Percentiles rank a stretch among this genome's conserved stretches.
Conservation (phyloP, 2,113 vertebrate genomes). For the Arizona elegans region DNA sequence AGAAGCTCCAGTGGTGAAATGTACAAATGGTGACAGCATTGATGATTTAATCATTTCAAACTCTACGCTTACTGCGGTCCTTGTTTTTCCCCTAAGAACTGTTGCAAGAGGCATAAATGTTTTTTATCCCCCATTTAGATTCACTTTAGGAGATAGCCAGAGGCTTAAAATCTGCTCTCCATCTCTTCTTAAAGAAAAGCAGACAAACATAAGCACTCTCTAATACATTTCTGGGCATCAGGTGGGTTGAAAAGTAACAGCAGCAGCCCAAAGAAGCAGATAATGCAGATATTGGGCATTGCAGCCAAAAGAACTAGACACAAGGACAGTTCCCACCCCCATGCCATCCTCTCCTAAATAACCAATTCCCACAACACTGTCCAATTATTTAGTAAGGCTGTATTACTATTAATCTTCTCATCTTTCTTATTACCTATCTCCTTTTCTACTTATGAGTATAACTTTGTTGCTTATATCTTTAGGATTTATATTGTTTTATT, state of each 20-base stretch:
- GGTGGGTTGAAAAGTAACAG: background rate
- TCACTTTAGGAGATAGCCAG: background rate
- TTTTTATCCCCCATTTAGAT: slow-evolving; percentile 6
- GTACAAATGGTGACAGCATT: background rate
- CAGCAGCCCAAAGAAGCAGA: background rate
- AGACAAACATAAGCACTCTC: background rate
- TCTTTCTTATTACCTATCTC: no score
- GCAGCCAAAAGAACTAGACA: no score
- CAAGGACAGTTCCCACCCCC: no score
- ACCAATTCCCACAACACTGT: no score
- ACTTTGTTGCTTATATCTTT: no score
- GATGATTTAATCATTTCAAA: background rate
- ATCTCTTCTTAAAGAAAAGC: background rate
- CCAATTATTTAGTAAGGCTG: no score
- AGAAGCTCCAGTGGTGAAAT: no score
- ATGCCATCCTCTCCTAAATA: no score
- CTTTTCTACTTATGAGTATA: no score
- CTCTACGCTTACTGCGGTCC: background rate
- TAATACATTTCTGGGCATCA: background rate
- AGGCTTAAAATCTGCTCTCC: slow-evolving; percentile 1
- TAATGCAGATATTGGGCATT: no score
- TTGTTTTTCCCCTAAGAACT: background rate
- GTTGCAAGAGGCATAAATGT: background rate
- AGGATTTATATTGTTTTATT: no score
- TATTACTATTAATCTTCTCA: no score